Evolutionary conservation across 2,113 vertebrate genomes (phyloP), one percentile per base, ranked within the genome.

Genomic region (Mustelus asterias): DNA sequence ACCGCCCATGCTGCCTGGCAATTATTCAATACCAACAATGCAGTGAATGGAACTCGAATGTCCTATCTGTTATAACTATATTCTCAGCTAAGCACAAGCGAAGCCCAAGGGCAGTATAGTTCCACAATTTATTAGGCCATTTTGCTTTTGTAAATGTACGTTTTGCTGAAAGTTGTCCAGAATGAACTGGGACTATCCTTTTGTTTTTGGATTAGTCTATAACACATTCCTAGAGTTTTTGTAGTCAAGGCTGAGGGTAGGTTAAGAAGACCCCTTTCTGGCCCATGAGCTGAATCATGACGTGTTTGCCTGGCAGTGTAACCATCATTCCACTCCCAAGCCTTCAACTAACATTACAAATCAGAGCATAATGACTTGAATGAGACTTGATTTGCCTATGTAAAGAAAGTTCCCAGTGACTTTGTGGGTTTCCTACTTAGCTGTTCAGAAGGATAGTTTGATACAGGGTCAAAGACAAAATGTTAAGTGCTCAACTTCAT

Each of bases 171-270:
- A 89, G 20, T 9, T 54, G 24, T 58, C 18, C 86, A 89, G 26
- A 24, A 29, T 24, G 29, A 89, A 58, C 20, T 13, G 86, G 26
- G 48, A 89, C 26, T 58, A 89, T 26, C 37, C n/a, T 65, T 96
- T 96, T 96, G 96, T 96, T 97, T 98, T 96, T 96, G 96, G 97
- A 97, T 97, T 97, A 95, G 95, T 97, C 98, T 98, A 98, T 96
- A 98, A 96, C 97, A 96, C 97, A 67, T 18, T 67, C 33, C 97
- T 97, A 97, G 97, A 48, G 22, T 48, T 98, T 98, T 98, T 96
- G 97, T 97, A 97, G 63, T n/a, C 6, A 65, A 48, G 85, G 22
- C 8, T 48, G 37, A 88, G 1, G 41, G 2, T 88, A 1, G 80
- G 37, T 85, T 41, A 24, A 24, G 44, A 88, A 58, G 48, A 54